Evolutionary conservation across 2,797 vertebrate genomes (phyloP).

Genomic region (Australoheros facetus): DNA sequence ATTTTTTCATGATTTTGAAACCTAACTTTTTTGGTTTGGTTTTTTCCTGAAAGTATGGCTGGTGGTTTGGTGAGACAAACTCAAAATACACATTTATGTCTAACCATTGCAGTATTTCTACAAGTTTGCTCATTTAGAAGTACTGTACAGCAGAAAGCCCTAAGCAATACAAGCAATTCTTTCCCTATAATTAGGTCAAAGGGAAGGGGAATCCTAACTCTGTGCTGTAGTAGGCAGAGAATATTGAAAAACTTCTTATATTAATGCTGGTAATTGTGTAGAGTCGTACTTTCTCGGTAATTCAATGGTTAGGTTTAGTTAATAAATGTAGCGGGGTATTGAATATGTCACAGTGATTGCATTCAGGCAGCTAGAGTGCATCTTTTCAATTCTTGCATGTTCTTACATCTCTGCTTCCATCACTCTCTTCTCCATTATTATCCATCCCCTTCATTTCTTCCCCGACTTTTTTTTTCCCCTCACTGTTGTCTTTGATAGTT

Average conservation of each 20-base stretch:
- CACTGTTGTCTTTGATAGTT: constrained; percentile 47
- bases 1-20: background rate
- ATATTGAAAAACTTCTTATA: background rate
- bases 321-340: background rate
- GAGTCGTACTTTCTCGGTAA: background rate
- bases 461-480: background rate
- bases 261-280: background rate
- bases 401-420: constrained; percentile 35
- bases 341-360: constrained; percentile 3
- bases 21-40: background rate
- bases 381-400: constrained; percentile 27
- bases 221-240: background rate
- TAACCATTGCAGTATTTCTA: background rate
- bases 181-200: background rate
- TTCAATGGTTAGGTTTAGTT: background rate
- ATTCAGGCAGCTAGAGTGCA: background rate
- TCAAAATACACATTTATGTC: background rate
- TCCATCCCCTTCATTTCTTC: constrained; percentile 35
- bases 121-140: background rate
- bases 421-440: constrained; percentile 18
- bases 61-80: background rate
- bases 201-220: background rate
- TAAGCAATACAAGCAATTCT: background rate
- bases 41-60: background rate
- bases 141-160: background rate